Evolutionary conservation across 2,797 vertebrate species (phyloP), one percentile per base, ranked within the genome.

Genomic region (Danio albolineatus): DNA sequence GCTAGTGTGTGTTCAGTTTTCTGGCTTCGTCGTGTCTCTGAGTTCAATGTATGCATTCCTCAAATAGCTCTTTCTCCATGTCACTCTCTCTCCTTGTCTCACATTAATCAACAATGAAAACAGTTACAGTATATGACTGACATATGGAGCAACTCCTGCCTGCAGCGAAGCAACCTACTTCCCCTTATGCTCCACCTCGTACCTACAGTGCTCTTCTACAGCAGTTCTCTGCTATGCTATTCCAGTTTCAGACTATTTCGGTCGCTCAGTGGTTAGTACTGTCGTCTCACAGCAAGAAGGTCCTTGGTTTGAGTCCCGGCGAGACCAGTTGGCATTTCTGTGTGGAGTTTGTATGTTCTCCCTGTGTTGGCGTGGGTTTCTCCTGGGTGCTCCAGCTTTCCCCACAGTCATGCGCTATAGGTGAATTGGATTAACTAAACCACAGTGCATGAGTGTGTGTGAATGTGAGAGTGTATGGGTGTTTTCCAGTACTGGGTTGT

Each of bases 11-110:
- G 10, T 7, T 41, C 10, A 51, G 19, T 36, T 46, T 61, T 41
- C 53, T 80, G 21, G n/a, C 48, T 62, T 67, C 41, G 39, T 56
- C 51, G 13, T 65, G 21, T 36, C 16, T 28, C 46, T 43, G 44
- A 39, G 36, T 67, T 39, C 39, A 60, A 28, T 60, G 66, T 10
- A 61, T 71, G 28, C 83, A 81, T 83, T 87, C 83, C 74, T 49
- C 56, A 17, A 73, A 83, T 78, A 53, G 69, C 56, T 69, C 43
- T 53, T 57, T 65, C 43, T 79, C 67, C 74, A 71, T 71, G 53
- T 82, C 81, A 65, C 70, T 66, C 75, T 51, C 66, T 48, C 39
- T 28, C 21, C 13, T 48, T 56, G 56, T 56, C 13, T 9, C 43
- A 54, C 41, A 17, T 80, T 49, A 39, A 73, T 46, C 71, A 73